Evolutionary conservation across 2,888 invertebrate genomes (phyloP).

Genomic region (Drosophila fungiperda): DNA sequence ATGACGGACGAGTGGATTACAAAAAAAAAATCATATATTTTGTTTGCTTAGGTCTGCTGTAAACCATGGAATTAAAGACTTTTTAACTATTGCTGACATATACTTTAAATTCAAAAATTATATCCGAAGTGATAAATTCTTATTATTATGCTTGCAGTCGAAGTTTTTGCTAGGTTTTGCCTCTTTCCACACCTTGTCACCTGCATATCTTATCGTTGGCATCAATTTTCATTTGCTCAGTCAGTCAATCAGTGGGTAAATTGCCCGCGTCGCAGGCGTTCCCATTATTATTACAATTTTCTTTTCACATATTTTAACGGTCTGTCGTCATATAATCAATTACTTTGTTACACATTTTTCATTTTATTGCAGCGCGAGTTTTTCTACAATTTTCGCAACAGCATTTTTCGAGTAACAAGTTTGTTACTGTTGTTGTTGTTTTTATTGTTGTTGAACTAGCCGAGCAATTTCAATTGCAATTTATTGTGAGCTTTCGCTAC

Average conservation of each 20-base stretch:
- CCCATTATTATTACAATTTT: slow-evolving; percentile 2
- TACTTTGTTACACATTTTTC: slow-evolving; percentile 49
- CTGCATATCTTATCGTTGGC: neutral
- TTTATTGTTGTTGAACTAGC: slow-evolving; percentile 26
- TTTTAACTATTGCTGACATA: neutral
- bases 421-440: slow-evolving; percentile 38
- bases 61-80: neutral
- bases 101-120: neutral
- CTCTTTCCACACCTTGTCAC: neutral
- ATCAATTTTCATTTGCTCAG: slow-evolving; percentile 25
- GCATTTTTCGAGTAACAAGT: slow-evolving; percentile 47
- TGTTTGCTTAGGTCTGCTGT: neutral
- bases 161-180: neutral
- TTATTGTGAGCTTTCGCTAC: slow-evolving; percentile 69
- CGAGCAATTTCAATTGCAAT: slow-evolving; percentile 64
- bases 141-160: neutral
- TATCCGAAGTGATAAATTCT: neutral
- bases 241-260: slow-evolving; percentile 45
- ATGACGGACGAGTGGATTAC: slow-evolving; percentile 54
- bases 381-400: slow-evolving; percentile 60
- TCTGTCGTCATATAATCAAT: slow-evolving; percentile 57
- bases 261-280: slow-evolving; percentile 27
- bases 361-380: slow-evolving; percentile 17
- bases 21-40: neutral
- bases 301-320: slow-evolving; percentile 1